These are phyloP conservation scores for Ichneumoninae sp. DNA, from an alignment of 2,888 invertebrate genomes.

Conservation along the genomic window DNA sequence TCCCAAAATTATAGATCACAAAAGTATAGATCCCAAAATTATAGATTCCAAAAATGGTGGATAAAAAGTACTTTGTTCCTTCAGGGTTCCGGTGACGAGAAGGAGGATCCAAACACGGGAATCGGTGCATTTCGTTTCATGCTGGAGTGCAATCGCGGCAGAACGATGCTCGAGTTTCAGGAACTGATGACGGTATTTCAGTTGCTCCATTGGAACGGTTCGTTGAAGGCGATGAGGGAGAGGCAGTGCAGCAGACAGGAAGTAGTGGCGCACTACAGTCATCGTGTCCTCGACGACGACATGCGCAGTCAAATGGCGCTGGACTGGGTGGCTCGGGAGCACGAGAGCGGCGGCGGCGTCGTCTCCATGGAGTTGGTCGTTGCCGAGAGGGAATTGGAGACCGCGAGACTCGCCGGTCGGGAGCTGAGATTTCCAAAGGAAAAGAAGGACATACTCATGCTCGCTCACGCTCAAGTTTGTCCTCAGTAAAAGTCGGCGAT, in stretches of 20 bases:
- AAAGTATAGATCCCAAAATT: no score
- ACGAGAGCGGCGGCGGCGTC: slow-evolving; percentile 89
- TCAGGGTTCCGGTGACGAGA: slow-evolving; percentile 86
- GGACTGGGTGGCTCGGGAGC: slow-evolving; percentile 95
- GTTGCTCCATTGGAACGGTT: slow-evolving; percentile 98
- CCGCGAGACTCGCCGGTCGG: slow-evolving; percentile 94
- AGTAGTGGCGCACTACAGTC: slow-evolving; percentile 96
- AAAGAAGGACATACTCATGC: slow-evolving; percentile 96
- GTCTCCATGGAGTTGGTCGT: slow-evolving; percentile 92
- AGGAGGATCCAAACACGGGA: slow-evolving; percentile 90
- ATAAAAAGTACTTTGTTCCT: slow-evolving; percentile 36
- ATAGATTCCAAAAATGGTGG: background rate
- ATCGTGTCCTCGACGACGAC: slow-evolving; percentile 96
- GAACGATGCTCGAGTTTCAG: slow-evolving; percentile 98
- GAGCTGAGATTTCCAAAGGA: slow-evolving; percentile 97
- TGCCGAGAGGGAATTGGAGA: slow-evolving; percentile 94
- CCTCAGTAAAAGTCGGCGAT: slow-evolving; percentile 76
- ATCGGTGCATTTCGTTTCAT: slow-evolving; percentile 89
- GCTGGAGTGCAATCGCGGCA: slow-evolving; percentile 88
- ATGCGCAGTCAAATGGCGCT: slow-evolving; percentile 98
- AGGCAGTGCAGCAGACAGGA: slow-evolving; percentile 97
- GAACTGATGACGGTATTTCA: slow-evolving; percentile 99
- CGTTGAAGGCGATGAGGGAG: slow-evolving; percentile 97
- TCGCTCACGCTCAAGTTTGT: slow-evolving; percentile 93
- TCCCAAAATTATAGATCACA: no score